Percentiles rank a stretch among this genome's conserved stretches.
phyloP scores from a whole-genome alignment of 1,140 invertebrate species.

The Trissolcus basalis region DNA sequence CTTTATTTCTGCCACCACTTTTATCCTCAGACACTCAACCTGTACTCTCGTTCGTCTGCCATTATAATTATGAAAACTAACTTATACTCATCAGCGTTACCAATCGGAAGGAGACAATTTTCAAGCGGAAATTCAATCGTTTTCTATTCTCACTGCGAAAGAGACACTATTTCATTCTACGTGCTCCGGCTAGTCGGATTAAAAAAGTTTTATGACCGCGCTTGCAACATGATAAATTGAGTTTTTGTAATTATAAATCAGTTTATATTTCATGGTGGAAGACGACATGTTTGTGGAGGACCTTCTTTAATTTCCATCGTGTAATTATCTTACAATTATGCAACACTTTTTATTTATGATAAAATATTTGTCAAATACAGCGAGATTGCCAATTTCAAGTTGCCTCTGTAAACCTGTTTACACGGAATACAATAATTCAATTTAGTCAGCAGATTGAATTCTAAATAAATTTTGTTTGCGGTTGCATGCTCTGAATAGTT shows the following conservation, averaged over 20 bases:
- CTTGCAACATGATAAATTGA: slow-evolving; percentile 2
- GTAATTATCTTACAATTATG: too few species aligned
- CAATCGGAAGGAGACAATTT: slow-evolving; percentile 18
- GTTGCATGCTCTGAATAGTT: slow-evolving; percentile 20
- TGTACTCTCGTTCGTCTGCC: background rate
- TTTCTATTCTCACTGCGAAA: slow-evolving; percentile 10
- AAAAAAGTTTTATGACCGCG: slow-evolving; percentile 34
- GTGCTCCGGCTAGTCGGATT: slow-evolving; percentile 7
- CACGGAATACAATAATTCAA: slow-evolving; percentile 26
- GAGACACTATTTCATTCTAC: slow-evolving; percentile 12
- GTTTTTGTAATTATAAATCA: slow-evolving; percentile 29
- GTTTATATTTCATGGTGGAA: slow-evolving; percentile 13
- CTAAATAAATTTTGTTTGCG: slow-evolving; percentile 32
- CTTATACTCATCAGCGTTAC: background rate
- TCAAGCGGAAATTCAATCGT: slow-evolving; percentile 19
- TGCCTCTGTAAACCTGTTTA: too few species aligned
- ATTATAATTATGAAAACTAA: too few species aligned
- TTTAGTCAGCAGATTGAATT: slow-evolving; percentile 17
- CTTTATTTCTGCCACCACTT: slow-evolving; percentile 5
- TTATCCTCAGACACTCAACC: background rate
- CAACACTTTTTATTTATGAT: too few species aligned
- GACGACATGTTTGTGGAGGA: too few species aligned
- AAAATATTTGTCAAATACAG: too few species aligned
- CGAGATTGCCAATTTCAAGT: too few species aligned
- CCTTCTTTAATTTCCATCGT: too few species aligned